These are phyloP conservation scores for Caenorhabditis afra DNA, from an alignment of 2,888 invertebrate genomes.

Conservation along the genomic window DNA sequence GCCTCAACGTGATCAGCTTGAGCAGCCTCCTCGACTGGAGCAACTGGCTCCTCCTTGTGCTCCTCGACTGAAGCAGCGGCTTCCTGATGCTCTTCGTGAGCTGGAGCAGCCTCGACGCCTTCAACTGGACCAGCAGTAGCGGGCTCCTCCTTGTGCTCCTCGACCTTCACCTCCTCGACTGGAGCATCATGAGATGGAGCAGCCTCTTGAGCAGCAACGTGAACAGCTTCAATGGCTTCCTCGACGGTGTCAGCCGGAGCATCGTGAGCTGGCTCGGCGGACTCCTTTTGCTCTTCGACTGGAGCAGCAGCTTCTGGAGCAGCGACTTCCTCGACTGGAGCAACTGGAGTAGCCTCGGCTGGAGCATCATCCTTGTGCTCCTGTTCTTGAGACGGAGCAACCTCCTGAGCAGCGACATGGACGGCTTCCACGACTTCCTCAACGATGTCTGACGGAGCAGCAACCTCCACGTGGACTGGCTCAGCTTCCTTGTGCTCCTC, in stretches of 20 bases:
- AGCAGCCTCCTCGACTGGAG: constrained; percentile 11
- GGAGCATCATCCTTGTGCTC: constrained; percentile 6
- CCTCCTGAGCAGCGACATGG: constrained; percentile 10
- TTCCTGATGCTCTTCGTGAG: constrained; percentile 18
- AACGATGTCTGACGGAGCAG: neutral
- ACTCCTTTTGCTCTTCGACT: no score
- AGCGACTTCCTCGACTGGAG: no score
- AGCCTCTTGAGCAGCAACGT: constrained; percentile 14
- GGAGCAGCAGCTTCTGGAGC: no score
- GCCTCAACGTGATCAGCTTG: constrained; percentile 11
- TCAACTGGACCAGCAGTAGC: neutral
- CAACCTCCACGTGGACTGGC: neutral
- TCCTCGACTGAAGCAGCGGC: constrained; percentile 17
- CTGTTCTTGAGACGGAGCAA: constrained; percentile 4
- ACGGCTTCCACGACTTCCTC: constrained; percentile 11
- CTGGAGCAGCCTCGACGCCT: no score
- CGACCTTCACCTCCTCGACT: neutral
- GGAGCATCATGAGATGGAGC: constrained; percentile 17
- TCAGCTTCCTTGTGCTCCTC: constrained; percentile 6
- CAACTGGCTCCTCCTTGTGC: neutral
- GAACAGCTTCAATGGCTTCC: constrained; percentile 20
- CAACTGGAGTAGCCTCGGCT: no score
- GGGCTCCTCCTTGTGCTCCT: constrained; percentile 8
- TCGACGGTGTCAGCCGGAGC: constrained; percentile 24
- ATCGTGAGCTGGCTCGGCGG: no score